Base-by-base conservation (phyloP, 2,113 vertebrate genomes). In the Elanus axillaris region DNA sequence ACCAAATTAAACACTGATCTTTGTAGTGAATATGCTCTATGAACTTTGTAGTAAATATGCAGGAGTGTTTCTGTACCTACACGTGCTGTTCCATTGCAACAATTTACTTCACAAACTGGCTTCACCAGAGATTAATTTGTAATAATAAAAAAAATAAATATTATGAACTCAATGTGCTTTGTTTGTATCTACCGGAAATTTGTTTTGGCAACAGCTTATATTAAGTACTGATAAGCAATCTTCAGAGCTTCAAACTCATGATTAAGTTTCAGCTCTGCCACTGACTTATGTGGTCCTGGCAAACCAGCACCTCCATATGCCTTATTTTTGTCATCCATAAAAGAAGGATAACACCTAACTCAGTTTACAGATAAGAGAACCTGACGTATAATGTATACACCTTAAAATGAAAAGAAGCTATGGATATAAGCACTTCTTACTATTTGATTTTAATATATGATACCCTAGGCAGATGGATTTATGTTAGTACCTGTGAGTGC, bases 1-100 rank as follows among this genome's bases (percentile, higher is more conserved):
- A 95, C 90, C 94, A 97, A 97, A 98, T 95, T 96, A 97, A 95
- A 93, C 58, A 90, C 25, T 83, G 94, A 97, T 97, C 81, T 91
- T 81, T 20, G 12, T 20, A 90, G 84, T 86, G 87, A 96, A 96
- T 93, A 93, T 93, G 85, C 94, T 18, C 19, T 45, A 45, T 45
- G 45, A 45, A 18, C 91, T 91, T 77, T 19, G 11, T 19, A 91
- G 84, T 82, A 86, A 96, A 97, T 93, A 93, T 93, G 86, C 94
- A 97, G 74, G 40, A 80, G 71, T 90, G 86, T 76, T 93, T 80
- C 73, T 89, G 69, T 59, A 95, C 73, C 84, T 89, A 87, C 40
- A 67, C 68, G 89, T 67, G 52, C 43, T 42, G 82, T 83, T 96
- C 81, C 90, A 92, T 86, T 76, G 60, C 58, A 94, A 89, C 93